Evolutionary conservation across 2,113 vertebrate species (phyloP).

Genomic region (Protobothrops mucrosquamatus): DNA sequence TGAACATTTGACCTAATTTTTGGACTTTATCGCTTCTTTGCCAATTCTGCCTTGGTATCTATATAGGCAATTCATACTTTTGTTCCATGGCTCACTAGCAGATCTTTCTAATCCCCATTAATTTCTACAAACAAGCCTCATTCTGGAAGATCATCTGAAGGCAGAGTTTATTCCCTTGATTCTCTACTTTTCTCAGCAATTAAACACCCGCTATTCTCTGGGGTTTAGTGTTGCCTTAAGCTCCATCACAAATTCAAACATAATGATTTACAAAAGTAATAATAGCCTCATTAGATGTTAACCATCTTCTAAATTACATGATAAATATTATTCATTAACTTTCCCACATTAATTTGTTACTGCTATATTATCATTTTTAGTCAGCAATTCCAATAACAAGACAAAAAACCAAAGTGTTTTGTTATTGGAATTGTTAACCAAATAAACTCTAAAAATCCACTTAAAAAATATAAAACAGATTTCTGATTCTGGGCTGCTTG

Average conservation of each 20-base stretch:
- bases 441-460: neutral
- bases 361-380: slow-evolving; percentile 63
- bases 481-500: neutral
- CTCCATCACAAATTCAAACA: slow-evolving; percentile 51
- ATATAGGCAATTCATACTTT: neutral
- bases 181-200: slow-evolving; percentile 46
- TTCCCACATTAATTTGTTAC: slow-evolving; percentile 55
- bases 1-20: neutral
- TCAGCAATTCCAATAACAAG: slow-evolving; percentile 42
- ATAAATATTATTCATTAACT: slow-evolving; percentile 69
- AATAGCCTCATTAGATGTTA: slow-evolving; percentile 62
- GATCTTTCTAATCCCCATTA: slow-evolving; percentile 21
- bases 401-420: neutral
- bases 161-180: neutral
- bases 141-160: slow-evolving; percentile 49
- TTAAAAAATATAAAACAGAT: neutral
- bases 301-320: slow-evolving; percentile 61
- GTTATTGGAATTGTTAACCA: neutral
- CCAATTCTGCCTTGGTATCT: neutral
- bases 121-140: slow-evolving; percentile 25
- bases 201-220: slow-evolving; percentile 55
- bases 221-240: slow-evolving; percentile 43
- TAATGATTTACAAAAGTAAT: slow-evolving; percentile 67
- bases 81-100: neutral
- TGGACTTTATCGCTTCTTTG: neutral